phyloP scores from a whole-genome alignment of 2,113 vertebrate genomes.

The Hepsetus odoe region DNA sequence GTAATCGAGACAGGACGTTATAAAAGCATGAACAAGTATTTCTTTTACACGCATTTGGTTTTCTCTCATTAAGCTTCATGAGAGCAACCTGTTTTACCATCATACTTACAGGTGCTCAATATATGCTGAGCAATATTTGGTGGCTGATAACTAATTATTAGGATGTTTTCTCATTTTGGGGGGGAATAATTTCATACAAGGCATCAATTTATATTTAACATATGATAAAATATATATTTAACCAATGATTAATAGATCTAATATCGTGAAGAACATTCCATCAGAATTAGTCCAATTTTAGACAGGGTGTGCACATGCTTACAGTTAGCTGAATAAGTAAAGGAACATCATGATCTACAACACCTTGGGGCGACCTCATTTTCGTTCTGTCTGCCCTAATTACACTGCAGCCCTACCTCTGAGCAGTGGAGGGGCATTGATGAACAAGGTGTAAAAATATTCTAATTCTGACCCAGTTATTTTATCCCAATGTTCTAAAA shows the following conservation, averaged over 20 bases:
- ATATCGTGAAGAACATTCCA: background rate
- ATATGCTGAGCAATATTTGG: no score
- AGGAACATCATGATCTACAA: background rate
- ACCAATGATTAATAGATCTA: no score
- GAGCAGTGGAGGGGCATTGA: background rate
- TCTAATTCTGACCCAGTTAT: slow-evolving; percentile 15
- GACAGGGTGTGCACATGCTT: background rate
- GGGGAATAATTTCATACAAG: background rate
- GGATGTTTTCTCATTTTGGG: background rate
- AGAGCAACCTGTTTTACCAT: background rate
- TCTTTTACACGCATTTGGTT: background rate
- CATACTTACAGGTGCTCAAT: no score
- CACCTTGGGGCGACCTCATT: background rate
- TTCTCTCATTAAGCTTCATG: background rate
- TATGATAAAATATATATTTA: no score
- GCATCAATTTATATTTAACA: no score
- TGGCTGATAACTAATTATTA: no score
- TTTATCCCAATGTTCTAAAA: background rate
- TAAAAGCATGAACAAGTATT: no score
- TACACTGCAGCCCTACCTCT: background rate
- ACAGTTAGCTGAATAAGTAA: background rate
- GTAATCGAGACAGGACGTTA: no score
- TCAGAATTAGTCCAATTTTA: background rate
- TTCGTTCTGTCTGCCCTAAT: slow-evolving; percentile 10
- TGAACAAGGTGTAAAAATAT: background rate